Conservation (phyloP, 64 coral and sea anemone genomes). For the Montipora foliosa region DNA sequence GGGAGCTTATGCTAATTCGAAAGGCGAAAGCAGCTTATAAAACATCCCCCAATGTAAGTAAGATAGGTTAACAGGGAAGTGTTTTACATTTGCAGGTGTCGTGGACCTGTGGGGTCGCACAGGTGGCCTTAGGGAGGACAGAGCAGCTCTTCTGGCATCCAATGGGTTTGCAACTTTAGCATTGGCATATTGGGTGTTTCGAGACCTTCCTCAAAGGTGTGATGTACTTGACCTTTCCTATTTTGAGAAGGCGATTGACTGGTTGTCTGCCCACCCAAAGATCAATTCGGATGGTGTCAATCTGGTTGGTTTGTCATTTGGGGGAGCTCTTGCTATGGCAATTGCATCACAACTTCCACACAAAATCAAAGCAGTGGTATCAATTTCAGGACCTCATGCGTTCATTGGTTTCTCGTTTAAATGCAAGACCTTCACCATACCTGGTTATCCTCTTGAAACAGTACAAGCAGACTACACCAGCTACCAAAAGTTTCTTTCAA, state of each 20-base stretch:
- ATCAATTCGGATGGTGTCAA: no score
- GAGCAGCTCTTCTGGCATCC: conserved; percentile 19
- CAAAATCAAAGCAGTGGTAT: conserved; percentile 25
- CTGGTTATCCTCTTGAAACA: no score
- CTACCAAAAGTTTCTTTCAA: background rate
- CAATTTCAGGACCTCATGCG: background rate
- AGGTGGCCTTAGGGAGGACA: background rate
- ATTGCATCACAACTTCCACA: background rate
- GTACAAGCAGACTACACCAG: no score
- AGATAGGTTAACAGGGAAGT: no score
- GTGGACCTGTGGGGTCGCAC: conserved; percentile 44
- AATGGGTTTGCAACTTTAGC: background rate
- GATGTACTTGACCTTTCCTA: no score
- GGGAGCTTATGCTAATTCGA: no score
- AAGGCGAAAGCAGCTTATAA: no score
- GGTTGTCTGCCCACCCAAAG: no score
- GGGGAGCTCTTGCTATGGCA: no score
- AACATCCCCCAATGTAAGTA: no score
- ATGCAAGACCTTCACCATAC: background rate
- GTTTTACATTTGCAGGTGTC: background rate
- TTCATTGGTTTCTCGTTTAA: background rate
- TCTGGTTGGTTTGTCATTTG: no score
- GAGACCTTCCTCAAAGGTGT: background rate
- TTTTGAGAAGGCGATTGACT: no score
- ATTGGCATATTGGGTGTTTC: conserved; percentile 22